These are phyloP conservation scores for Passer domesticus DNA, from an alignment of 2,113 vertebrate species.

Conservation along the genomic window DNA sequence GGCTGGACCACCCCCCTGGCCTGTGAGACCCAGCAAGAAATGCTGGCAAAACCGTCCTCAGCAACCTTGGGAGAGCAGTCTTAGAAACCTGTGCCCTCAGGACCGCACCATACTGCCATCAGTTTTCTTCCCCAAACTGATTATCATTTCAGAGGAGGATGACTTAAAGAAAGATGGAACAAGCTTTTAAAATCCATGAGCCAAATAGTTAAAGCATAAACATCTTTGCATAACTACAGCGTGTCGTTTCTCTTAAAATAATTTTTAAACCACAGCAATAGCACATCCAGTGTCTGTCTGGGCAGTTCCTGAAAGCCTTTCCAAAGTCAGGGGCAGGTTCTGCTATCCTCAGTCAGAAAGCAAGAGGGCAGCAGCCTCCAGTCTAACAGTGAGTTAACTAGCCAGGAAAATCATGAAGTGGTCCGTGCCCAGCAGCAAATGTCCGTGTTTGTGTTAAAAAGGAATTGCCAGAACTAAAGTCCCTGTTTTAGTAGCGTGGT, in stretches of 20 bases:
- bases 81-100: neutral
- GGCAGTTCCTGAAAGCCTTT: neutral
- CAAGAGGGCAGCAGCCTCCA: constrained; percentile 52
- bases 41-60: accelerated
- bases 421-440: neutral
- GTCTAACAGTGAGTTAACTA: neutral
- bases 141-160: neutral
- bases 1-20: neutral
- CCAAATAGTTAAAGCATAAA: neutral
- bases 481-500: neutral
- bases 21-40: accelerated
- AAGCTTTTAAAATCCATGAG: neutral
- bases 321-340: neutral
- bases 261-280: neutral
- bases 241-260: neutral
- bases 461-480: neutral
- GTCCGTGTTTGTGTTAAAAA: neutral
- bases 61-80: neutral
- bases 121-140: neutral
- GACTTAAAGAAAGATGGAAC: neutral
- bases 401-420: neutral
- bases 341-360: neutral
- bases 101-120: neutral
- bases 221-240: neutral
- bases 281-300: neutral